Base-by-base conservation (phyloP, 2,797 vertebrate species). In the Phoeniculus purpureus region DNA sequence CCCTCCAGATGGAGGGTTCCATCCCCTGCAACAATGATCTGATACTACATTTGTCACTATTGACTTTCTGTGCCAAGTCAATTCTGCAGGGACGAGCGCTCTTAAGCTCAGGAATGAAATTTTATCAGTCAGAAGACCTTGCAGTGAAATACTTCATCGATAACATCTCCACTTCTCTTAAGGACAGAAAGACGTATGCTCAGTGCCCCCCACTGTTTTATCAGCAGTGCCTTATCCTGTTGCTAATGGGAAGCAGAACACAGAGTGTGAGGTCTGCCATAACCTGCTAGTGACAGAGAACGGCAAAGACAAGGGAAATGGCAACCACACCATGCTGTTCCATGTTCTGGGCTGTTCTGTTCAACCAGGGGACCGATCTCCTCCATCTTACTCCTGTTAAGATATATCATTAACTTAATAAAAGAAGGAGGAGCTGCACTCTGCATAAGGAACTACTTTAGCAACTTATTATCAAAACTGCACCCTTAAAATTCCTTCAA, bases 271-370 rank as follows among this genome's bases (percentile, higher is more conserved):
- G 16, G 47, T 23, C 4, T 6, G 6, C 32, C 20, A 22, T 3
- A 52, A 64, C 29, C 40, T 55, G 15, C 5, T 60, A 48, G 6
- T 2, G 3, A 34, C 55, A 45, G 16, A 68, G 21, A 20, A 22
- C 15, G 56, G n/a, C n/a, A n/a, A n/a, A n/a, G n/a, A n/a, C n/a
- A n/a, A n/a, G n/a, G n/a, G n/a, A n/a, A n/a, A n/a, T n/a, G n/a
- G 7, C 13, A 32, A 34, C 47, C 2, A 2, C 12, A 45, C 27
- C n/a, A 4, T 1, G 1, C 26, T 58, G 22, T 11, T n/a, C 23
- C 1, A 2, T 3, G 3, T 12, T 45, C 31, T 77, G 55, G 29
- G 34, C 29, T 85, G 4, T 10, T 80, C 22, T 1, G 0, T 52
- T 80, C 74, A 62, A 2, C 29, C 14, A 29, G 17, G 21, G 5